phyloP scores from a whole-genome alignment of 2,113 vertebrate genomes.

The Pteropus alecto region DNA sequence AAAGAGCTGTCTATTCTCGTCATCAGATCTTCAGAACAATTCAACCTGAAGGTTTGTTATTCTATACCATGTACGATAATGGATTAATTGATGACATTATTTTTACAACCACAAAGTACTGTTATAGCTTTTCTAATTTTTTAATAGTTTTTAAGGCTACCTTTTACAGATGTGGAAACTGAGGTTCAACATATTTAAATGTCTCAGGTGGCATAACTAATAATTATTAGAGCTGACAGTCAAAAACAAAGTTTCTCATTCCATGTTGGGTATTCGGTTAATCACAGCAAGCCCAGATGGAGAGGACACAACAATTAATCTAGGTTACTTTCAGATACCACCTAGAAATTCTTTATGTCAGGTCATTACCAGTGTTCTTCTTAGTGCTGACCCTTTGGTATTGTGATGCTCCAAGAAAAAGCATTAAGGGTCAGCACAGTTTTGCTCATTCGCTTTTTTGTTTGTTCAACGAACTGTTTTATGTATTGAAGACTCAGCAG shows the following conservation, averaged over 20 bases:
- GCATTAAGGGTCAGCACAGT: not conserved
- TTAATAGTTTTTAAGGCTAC: not conserved
- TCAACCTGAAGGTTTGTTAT: not conserved
- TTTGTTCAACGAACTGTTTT: not conserved
- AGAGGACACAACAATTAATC: not conserved
- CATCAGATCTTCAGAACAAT: not conserved
- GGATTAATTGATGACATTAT: not conserved
- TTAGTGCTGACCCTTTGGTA: not conserved
- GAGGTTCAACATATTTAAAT: not conserved
- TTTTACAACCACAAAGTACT: not conserved
- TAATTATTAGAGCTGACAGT: not conserved
- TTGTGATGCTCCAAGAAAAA: not conserved
- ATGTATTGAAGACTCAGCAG: not conserved
- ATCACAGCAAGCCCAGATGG: not conserved
- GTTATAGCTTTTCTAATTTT: not conserved
- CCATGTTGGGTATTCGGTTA: not conserved
- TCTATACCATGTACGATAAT: accelerated
- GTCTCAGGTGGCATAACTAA: not conserved
- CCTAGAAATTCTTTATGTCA: not conserved
- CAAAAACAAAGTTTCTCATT: not conserved
- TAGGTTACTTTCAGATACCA: not conserved
- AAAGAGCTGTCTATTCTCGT: not conserved
- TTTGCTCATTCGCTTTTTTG: not conserved
- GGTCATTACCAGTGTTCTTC: not conserved
- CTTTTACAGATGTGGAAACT: not conserved